Evolutionary conservation across 2,113 vertebrate species (phyloP), one percentile per base, ranked within the genome.

Genomic region (Girardinichthys multiradiatus): DNA sequence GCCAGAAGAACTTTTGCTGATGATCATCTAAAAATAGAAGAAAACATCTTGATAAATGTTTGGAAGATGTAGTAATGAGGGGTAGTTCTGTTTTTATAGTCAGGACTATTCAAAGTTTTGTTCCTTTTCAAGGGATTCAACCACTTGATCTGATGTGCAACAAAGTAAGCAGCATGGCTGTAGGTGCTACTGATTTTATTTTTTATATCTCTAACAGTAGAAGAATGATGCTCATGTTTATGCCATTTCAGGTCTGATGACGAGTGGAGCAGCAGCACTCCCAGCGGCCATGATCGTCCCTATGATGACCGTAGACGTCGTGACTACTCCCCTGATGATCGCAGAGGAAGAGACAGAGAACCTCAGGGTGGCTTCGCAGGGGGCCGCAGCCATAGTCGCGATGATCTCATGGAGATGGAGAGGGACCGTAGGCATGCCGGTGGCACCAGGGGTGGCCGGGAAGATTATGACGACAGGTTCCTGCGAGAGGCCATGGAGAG

Each of bases 401-500:
- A 97, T 1, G 96, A 97, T 57, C 87, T 97, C 68, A 87, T 89
- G 87, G 90, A 92, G 57, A 58, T 94, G 80, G 93, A 92, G 71
- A 68, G 77, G 54, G 79, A 90, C 17, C 88, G 81, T 0, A 74
- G 65, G 7, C 17, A 35, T 0, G 88, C 45, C 0, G 81, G 64
- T 0, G 79, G 72, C 1, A 24, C 65, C 37, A 82, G 77, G 30
- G 87, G 88, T 0, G 11, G 85, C 15, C 86, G 87, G 0, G 87
- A 88, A 0, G 87, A 91, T 0, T 96, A 97, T 0, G 96, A 96
- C 3, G 94, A 96, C 72, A 83, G 86, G 61, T 89, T 96, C 39
- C 80, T 97, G 62, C 90, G 95, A 78, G 96, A 96, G 64, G 96
- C 95, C 15, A 85, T 97, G 92, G 94, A 93, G 82, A 95, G 76